phyloP scores from a whole-genome alignment of 2,113 vertebrate species.

The Tenrec ecaudatus region DNA sequence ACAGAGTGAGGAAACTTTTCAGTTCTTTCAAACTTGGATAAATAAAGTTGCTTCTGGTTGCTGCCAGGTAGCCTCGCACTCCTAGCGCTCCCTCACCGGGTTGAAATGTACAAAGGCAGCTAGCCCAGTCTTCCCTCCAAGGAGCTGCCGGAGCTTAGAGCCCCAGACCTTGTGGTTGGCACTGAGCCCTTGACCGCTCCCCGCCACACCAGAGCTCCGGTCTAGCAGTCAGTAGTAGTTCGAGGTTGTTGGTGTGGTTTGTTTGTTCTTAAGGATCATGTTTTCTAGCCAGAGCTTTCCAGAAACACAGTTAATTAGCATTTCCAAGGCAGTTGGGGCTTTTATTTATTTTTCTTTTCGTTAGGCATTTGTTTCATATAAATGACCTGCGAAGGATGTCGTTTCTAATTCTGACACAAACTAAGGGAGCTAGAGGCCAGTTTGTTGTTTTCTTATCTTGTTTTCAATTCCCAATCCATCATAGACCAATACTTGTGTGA shows the following conservation, averaged over 20 bases:
- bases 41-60: not conserved
- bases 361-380: constrained; percentile 2
- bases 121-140: not conserved
- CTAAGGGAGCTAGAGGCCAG: not conserved
- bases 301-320: not conserved
- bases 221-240: not conserved
- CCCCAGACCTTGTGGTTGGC: not conserved
- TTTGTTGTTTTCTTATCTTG: constrained; percentile 4
- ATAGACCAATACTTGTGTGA: not conserved
- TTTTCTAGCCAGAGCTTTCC: constrained; percentile 13
- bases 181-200: not conserved
- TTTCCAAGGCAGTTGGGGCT: not conserved
- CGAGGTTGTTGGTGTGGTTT: too few relatives aligned
- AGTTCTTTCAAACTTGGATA: constrained; percentile 1
- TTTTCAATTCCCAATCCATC: constrained; percentile 23
- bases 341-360: not conserved
- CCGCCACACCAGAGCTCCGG: not conserved
- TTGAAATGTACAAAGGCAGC: not conserved
- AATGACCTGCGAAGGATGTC: not conserved
- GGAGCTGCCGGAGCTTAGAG: not conserved
- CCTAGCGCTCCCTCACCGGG: not conserved
- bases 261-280: not conserved
- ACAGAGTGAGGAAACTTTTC: not conserved
- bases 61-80: not conserved
- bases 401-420: constrained; percentile 41